These are phyloP conservation scores for Eilema griseolum DNA, from an alignment of 2,888 invertebrate genomes.

Conservation along the genomic window DNA sequence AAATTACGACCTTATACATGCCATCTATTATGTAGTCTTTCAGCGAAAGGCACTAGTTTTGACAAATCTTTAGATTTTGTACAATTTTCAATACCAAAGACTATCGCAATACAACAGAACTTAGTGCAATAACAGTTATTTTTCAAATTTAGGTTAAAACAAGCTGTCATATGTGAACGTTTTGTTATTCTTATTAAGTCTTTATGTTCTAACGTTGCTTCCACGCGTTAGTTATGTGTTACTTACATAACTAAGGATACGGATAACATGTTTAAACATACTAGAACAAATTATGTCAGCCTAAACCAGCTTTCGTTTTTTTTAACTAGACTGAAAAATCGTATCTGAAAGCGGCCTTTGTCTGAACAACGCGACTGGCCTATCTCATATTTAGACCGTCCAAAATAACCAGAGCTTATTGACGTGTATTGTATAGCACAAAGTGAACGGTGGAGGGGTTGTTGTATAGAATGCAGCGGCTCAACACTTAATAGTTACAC, in stretches of 20 bases:
- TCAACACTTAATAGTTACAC: constrained; percentile 61
- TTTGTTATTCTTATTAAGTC: constrained; percentile 29
- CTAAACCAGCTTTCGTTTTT: constrained; percentile 56
- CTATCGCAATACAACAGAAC: constrained; percentile 14
- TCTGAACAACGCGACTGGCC: constrained; percentile 51
- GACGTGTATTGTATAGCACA: constrained; percentile 31
- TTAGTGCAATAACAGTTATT: constrained; percentile 15
- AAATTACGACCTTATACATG: not conserved
- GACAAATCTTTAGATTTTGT: constrained; percentile 9
- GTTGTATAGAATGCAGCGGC: constrained; percentile 48
- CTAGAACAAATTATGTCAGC: constrained; percentile 53
- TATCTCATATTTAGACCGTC: constrained; percentile 48
- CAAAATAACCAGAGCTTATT: constrained; percentile 55
- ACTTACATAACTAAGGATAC: constrained; percentile 53
- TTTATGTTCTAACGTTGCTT: constrained; percentile 27
- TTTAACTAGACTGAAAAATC: constrained; percentile 67
- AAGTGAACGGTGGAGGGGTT: constrained; percentile 44
- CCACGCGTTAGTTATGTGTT: constrained; percentile 36
- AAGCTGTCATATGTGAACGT: constrained; percentile 18
- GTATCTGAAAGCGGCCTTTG: constrained; percentile 57
- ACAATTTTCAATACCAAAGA: constrained; percentile 3
- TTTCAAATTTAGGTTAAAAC: constrained; percentile 36
- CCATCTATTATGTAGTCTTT: not conserved
- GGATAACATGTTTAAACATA: constrained; percentile 45
- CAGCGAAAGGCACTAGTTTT: constrained; percentile 15